Evolutionary conservation across 2,113 vertebrate genomes (phyloP).

Genomic region (Phoenicopterus ruber): DNA sequence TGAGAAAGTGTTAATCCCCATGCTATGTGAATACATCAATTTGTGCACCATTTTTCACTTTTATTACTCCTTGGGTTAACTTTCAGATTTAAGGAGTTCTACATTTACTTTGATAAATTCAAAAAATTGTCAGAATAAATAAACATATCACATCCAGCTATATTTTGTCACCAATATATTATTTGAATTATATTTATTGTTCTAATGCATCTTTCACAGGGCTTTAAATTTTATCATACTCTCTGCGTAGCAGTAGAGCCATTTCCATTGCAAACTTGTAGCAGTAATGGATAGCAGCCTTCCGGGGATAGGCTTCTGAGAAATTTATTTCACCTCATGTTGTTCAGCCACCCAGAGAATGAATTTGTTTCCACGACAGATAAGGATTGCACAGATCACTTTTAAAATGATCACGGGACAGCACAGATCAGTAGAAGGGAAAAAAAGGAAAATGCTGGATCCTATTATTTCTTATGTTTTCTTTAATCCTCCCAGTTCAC

Average conservation of each 20-base stretch:
- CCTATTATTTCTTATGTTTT: slow-evolving; percentile 29
- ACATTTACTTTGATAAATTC: slow-evolving; percentile 42
- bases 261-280: slow-evolving; percentile 72
- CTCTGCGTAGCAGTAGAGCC: slow-evolving; percentile 41
- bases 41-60: slow-evolving; percentile 52
- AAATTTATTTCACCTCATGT: slow-evolving; percentile 75
- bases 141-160: slow-evolving; percentile 25
- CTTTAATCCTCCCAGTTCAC: slow-evolving; percentile 31
- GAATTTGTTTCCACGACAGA: slow-evolving; percentile 71
- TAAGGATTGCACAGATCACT: slow-evolving; percentile 64
- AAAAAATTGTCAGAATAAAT: slow-evolving; percentile 62
- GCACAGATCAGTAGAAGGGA: slow-evolving; percentile 23
- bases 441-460: not conserved
- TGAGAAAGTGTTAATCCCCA: slow-evolving; percentile 19
- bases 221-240: slow-evolving; percentile 72
- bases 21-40: slow-evolving; percentile 8
- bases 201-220: slow-evolving; percentile 58
- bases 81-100: slow-evolving; percentile 50
- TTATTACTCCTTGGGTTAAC: slow-evolving; percentile 61
- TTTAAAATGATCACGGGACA: slow-evolving; percentile 62
- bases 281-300: slow-evolving; percentile 74
- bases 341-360: slow-evolving; percentile 66
- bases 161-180: slow-evolving; percentile 52
- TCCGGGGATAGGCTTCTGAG: slow-evolving; percentile 65
- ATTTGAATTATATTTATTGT: slow-evolving; percentile 51